Conservation (phyloP, 1,140 invertebrate species). For the Eciton burchellii region DNA sequence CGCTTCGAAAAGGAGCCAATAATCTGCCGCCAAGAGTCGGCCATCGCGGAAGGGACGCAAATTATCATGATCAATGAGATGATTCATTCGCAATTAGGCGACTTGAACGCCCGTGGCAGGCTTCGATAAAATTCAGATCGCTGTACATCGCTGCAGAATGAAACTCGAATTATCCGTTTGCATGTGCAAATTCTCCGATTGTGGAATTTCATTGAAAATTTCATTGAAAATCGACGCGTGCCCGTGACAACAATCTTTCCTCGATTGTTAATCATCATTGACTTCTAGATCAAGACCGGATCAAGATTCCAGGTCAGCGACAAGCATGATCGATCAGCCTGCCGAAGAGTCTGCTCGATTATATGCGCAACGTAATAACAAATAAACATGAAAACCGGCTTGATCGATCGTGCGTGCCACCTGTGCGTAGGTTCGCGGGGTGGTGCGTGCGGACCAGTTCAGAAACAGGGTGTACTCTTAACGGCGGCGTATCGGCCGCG, state of each 20-base stretch:
- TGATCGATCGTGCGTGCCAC: constrained; percentile 63
- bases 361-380: neutral
- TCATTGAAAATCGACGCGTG: neutral
- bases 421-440: constrained; percentile 66
- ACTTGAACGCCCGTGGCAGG: neutral
- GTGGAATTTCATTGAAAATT: neutral
- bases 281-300: neutral
- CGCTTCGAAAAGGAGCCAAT: constrained; percentile 25
- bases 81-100: neutral
- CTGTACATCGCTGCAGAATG: neutral
- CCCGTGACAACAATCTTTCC: no score
- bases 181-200: neutral
- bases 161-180: neutral
- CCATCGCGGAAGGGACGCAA: constrained; percentile 19
- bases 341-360: constrained; percentile 25
- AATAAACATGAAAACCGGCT: constrained; percentile 42
- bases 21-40: constrained; percentile 1
- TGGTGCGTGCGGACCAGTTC: constrained; percentile 35
- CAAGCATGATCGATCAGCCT: neutral
- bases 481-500: constrained; percentile 27
- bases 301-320: neutral
- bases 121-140: constrained; percentile 1
- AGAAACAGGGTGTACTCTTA: constrained; percentile 65
- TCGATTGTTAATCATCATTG: no score
- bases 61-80: neutral